These are phyloP conservation scores for Drosophila rellima DNA, from an alignment of 2,888 invertebrate genomes.

Conservation along the genomic window DNA sequence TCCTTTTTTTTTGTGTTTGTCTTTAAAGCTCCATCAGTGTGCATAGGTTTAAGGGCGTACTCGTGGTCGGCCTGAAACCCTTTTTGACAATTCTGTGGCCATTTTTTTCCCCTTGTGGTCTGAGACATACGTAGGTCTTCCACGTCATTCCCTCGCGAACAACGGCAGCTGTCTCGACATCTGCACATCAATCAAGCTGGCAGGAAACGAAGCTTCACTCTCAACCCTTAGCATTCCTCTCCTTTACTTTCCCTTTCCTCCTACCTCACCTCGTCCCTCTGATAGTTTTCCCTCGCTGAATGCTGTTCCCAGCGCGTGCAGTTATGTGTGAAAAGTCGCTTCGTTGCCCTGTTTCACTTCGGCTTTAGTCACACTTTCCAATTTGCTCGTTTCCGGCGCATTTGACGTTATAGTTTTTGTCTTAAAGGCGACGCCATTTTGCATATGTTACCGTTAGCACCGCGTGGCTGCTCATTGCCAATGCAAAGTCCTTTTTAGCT, in stretches of 20 bases:
- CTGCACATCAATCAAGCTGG: constrained; percentile 71
- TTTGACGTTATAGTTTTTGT: constrained; percentile 35
- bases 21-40: constrained; percentile 60
- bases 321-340: constrained; percentile 66
- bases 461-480: constrained; percentile 60
- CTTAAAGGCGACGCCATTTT: constrained; percentile 51
- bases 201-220: constrained; percentile 22
- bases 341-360: constrained; percentile 23
- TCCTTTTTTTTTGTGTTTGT: constrained; percentile 19
- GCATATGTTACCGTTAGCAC: constrained; percentile 51
- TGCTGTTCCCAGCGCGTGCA: constrained; percentile 46
- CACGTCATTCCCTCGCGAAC: constrained; percentile 5
- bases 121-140: constrained; percentile 16
- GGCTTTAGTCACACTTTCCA: constrained; percentile 38
- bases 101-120: constrained; percentile 59
- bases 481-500: constrained; percentile 78
- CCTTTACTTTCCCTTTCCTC: neutral
- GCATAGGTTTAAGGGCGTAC: constrained; percentile 29
- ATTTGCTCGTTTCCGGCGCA: constrained; percentile 35
- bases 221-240: neutral
- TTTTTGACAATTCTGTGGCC: constrained; percentile 66
- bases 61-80: constrained; percentile 48
- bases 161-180: constrained; percentile 44
- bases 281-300: constrained; percentile 8
- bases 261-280: neutral